Conservation (phyloP, 2,888 invertebrate species). For the Torymus texanus region DNA sequence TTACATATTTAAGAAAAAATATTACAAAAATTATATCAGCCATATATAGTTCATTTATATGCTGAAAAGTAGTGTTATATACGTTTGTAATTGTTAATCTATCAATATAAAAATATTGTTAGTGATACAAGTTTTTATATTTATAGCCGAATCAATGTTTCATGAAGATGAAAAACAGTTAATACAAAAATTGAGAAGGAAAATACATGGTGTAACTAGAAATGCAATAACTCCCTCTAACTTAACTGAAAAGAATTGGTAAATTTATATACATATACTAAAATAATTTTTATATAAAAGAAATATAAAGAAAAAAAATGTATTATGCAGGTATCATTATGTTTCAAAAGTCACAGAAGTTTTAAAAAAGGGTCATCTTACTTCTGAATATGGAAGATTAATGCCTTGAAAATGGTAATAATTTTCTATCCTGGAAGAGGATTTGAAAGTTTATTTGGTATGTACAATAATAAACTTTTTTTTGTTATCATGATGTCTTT, state of each 20-base stretch:
- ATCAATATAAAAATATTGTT: conserved; percentile 14
- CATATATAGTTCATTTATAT: too few species aligned
- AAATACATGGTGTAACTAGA: conserved; percentile 83
- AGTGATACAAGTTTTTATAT: too few species aligned
- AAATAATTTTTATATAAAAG: conserved; percentile 12
- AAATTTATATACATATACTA: conserved; percentile 45
- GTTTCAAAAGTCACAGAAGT: conserved; percentile 90
- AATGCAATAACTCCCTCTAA: conserved; percentile 84
- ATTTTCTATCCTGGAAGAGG: conserved; percentile 40
- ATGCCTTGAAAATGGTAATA: conserved; percentile 77
- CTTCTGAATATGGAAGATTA: conserved; percentile 88
- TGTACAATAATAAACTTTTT: not conserved
- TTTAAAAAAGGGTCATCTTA: conserved; percentile 88
- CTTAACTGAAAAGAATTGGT: conserved; percentile 89
- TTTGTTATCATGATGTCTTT: too few species aligned
- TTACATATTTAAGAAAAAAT: too few species aligned
- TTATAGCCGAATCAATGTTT: conserved; percentile 65
- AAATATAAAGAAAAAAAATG: conserved; percentile 20
- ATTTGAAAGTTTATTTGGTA: conserved; percentile 15
- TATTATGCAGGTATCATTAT: conserved; percentile 80
- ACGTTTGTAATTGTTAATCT: too few species aligned
- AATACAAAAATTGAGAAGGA: conserved; percentile 81
- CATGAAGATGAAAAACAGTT: conserved; percentile 76
- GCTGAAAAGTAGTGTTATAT: too few species aligned
- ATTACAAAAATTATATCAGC: too few species aligned